Conservation (phyloP, 1,140 invertebrate species). For the honey bee (Apis mellifera) region Amel_HAv3.1 CM009946.2:7114501-7115000, state of each 20-base stretch:
- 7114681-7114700: background rate
- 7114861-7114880: background rate
- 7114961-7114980: background rate
- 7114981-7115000: too few species aligned
- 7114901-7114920: background rate
- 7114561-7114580: too few species aligned
- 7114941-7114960: background rate
- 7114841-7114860: background rate
- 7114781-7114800: background rate
- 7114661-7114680: background rate
- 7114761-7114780: background rate
- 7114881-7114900: background rate
- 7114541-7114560: too few species aligned
- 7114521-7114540: too few species aligned
- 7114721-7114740: background rate
- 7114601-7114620: too few species aligned
- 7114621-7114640: background rate
- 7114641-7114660: background rate
- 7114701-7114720: too few species aligned
- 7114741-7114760: background rate
- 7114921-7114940: background rate
- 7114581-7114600: too few species aligned
- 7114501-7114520: too few species aligned
- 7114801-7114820: background rate
- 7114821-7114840: background rate